Evolutionary conservation across 2,797 vertebrate species (phyloP).

Genomic region (Trachurus trachurus): DNA sequence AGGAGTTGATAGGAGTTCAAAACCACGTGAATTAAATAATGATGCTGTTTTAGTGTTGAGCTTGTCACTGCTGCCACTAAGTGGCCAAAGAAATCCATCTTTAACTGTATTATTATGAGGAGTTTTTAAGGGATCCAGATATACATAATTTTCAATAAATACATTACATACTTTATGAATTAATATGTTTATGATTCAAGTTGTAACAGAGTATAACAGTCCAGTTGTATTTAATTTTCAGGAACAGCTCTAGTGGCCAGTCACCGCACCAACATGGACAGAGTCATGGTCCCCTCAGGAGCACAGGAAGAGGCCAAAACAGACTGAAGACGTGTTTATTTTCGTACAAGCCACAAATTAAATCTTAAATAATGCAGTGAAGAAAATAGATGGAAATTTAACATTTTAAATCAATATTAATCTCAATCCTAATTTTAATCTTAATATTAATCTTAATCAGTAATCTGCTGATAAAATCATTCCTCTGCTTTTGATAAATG

Average conservation of each 20-base stretch:
- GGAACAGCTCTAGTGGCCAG: conserved; percentile 46
- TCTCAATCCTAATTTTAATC: not conserved
- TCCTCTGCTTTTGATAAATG: not conserved
- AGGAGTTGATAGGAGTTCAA: too few species aligned
- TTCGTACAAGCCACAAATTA: not conserved
- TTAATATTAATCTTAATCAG: not conserved
- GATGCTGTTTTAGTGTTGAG: not conserved
- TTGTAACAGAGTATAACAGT: conserved; percentile 9
- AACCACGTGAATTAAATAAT: too few species aligned
- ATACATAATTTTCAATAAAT: not conserved
- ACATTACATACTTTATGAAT: not conserved
- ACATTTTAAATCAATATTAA: too few species aligned
- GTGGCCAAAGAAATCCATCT: not conserved
- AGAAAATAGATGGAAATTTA: not conserved
- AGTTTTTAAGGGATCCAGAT: not conserved
- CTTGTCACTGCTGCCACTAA: not conserved
- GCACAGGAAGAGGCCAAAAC: conserved; percentile 23
- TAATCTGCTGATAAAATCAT: not conserved
- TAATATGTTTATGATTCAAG: not conserved
- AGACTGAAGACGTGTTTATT: conserved; percentile 13
- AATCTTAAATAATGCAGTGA: not conserved
- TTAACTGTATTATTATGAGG: not conserved
- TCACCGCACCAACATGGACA: not conserved
- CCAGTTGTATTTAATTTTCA: conserved; percentile 25
- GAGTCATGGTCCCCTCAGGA: conserved; percentile 56